Conservation (phyloP, 2,113 vertebrate genomes). For the Bos indicus region DNA sequence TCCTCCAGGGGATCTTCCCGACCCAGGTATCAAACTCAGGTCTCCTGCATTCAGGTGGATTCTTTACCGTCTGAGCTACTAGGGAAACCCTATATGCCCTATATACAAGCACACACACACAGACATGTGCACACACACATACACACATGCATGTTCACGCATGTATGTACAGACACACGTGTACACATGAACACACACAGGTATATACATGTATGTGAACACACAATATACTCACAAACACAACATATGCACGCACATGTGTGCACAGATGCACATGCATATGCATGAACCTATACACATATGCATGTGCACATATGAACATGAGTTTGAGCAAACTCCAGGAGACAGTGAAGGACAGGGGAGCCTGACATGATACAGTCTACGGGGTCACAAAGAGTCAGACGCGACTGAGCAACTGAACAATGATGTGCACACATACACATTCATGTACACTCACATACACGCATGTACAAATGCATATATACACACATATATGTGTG, state of each 20-base stretch:
- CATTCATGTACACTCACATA: not conserved
- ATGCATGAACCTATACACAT: rapidly evolving
- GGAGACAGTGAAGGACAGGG: not conserved
- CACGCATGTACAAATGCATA: rapidly evolving
- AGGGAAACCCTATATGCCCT: not conserved
- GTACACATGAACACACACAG: too few relatives aligned
- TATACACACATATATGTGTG: not conserved
- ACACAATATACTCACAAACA: not conserved
- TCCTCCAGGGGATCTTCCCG: not conserved
- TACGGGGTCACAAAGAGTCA: not conserved
- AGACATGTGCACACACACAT: rapidly evolving
- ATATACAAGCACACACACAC: not conserved
- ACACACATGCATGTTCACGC: not conserved
- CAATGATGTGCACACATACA: rapidly evolving
- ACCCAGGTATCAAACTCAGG: not conserved
- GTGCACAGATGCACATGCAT: not conserved
- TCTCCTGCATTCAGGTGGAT: not conserved
- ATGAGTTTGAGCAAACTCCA: not conserved
- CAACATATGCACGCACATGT: not conserved
- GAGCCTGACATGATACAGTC: not conserved
- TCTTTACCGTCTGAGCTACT: not conserved
- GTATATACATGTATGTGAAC: rapidly evolving
- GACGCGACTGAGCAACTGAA: not conserved
- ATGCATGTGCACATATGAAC: rapidly evolving
- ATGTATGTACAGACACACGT: too few relatives aligned